phyloP scores from a whole-genome alignment of 2,888 invertebrate genomes.

The Thumatha senex region DNA sequence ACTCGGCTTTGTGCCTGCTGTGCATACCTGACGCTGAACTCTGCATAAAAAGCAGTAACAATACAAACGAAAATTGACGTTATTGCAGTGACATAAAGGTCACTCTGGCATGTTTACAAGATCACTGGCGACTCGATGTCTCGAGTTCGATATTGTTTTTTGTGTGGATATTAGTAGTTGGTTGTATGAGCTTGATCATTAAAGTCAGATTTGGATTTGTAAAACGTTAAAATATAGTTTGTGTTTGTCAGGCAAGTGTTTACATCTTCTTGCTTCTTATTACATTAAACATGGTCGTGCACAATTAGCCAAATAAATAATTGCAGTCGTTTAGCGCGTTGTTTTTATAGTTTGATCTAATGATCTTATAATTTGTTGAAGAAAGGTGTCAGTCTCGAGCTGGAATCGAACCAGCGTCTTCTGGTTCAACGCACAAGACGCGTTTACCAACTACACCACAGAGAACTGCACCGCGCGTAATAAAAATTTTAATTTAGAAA shows the following conservation, averaged over 20 bases:
- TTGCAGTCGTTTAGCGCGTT: constrained; percentile 20
- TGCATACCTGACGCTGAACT: constrained; percentile 56
- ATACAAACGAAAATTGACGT: constrained; percentile 45
- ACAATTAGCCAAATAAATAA: constrained; percentile 32
- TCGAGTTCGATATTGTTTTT: constrained; percentile 70
- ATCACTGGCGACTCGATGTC: constrained; percentile 72
- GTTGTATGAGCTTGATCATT: constrained; percentile 55
- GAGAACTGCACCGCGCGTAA: no score
- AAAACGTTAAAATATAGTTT: constrained; percentile 49
- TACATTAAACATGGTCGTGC: constrained; percentile 27
- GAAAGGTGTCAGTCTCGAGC: constrained; percentile 18
- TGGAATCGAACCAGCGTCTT: no score
- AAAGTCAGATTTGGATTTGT: constrained; percentile 52
- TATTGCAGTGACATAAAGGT: constrained; percentile 46
- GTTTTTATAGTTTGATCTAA: constrained; percentile 23
- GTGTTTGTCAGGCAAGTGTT: constrained; percentile 44
- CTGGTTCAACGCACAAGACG: no score
- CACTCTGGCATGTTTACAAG: constrained; percentile 15
- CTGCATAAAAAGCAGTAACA: constrained; percentile 36
- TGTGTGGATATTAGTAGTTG: constrained; percentile 57
- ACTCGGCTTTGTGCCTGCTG: constrained; percentile 72
- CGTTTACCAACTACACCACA: no score
- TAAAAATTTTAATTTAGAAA: no score
- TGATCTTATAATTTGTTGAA: constrained; percentile 30
- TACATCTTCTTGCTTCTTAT: constrained; percentile 39